Conservation (phyloP, 2,888 invertebrate species). For the Cheilosia variabilis region DNA sequence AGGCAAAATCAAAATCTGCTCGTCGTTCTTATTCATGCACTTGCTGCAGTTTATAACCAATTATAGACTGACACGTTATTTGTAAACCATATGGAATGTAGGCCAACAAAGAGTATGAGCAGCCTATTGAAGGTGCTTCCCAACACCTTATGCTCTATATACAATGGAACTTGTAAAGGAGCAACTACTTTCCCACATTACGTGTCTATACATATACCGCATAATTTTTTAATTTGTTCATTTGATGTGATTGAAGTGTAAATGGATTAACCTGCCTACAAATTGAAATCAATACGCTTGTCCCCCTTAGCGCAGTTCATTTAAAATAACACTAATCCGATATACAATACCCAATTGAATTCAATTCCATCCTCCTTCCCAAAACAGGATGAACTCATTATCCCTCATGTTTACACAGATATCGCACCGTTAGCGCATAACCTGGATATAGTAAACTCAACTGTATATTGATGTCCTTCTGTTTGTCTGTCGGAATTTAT, state of each 20-base stretch:
- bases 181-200: slow-evolving; percentile 14
- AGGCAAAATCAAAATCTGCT: too few species aligned
- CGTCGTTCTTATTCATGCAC: too few species aligned
- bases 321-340: slow-evolving; percentile 27
- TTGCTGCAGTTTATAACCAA: too few species aligned
- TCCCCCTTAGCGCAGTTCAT: slow-evolving; percentile 24
- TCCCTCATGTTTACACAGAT: slow-evolving; percentile 29
- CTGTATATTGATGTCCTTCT: slow-evolving; percentile 18
- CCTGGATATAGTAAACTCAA: not conserved
- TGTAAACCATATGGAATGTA: too few species aligned
- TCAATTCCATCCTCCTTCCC: slow-evolving; percentile 14
- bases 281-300: slow-evolving; percentile 41
- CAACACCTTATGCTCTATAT: not conserved
- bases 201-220: not conserved
- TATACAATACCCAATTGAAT: slow-evolving; percentile 24
- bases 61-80: too few species aligned
- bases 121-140: not conserved
- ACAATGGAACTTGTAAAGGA: not conserved
- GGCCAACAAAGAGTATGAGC: too few species aligned
- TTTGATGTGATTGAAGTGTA: slow-evolving; percentile 8
- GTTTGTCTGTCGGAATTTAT: slow-evolving; percentile 32
- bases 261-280: slow-evolving; percentile 41
- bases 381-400: slow-evolving; percentile 30
- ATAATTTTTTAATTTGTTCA: not conserved
- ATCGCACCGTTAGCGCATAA: slow-evolving; percentile 19